Conservation (phyloP, 2,113 vertebrate genomes). For the Platichthys stellatus region DNA sequence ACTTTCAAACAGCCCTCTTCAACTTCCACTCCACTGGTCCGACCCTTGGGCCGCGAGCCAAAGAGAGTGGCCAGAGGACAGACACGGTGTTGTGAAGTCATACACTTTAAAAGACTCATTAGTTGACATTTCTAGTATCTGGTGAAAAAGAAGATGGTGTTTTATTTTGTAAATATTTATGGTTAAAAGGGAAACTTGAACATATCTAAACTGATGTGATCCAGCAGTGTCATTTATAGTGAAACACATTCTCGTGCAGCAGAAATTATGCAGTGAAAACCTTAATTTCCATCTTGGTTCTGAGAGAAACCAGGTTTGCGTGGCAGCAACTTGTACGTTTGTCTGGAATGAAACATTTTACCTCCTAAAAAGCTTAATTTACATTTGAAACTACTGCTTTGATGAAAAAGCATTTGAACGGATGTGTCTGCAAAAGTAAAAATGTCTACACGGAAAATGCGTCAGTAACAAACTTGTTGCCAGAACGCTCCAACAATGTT, state of each 20-base stretch:
- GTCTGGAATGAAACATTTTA: too few species aligned
- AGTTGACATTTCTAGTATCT: background rate
- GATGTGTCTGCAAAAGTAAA: too few species aligned
- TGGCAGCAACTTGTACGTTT: too few species aligned
- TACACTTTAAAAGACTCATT: slow-evolving; percentile 10
- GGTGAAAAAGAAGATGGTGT: background rate
- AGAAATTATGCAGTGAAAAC: background rate
- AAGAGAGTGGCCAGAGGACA: slow-evolving; percentile 83
- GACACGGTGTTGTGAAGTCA: slow-evolving; percentile 62
- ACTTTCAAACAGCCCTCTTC: slow-evolving; percentile 86
- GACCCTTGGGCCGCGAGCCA: slow-evolving; percentile 85
- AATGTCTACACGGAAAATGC: too few species aligned
- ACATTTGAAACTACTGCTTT: too few species aligned
- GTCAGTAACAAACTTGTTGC: too few species aligned
- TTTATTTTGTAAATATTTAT: background rate
- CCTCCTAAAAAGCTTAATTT: too few species aligned
- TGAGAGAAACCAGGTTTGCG: background rate
- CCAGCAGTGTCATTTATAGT: background rate
- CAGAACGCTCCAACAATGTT: too few species aligned
- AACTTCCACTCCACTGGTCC: slow-evolving; percentile 87
- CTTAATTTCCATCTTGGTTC: background rate
- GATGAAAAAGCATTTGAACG: too few species aligned
- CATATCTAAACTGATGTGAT: background rate
- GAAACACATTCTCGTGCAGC: background rate
- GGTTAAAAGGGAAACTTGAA: background rate